Percentiles rank a stretch among this genome's conserved stretches.
Conservation (phyloP, 2,113 vertebrate genomes). For the Solea senegalensis region DNA sequence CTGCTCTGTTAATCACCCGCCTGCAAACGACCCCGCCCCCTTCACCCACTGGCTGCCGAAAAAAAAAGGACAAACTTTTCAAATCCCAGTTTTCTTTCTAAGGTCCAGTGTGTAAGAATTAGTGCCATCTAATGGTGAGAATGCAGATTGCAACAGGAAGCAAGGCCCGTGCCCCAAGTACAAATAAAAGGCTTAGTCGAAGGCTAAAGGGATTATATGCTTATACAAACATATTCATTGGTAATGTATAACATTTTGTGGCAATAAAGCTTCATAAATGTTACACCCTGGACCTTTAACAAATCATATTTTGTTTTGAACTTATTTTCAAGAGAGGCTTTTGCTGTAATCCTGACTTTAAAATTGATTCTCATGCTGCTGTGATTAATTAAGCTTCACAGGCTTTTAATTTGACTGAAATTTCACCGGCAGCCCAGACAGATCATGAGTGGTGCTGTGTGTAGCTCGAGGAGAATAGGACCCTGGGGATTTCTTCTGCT, state of each 20-base stretch:
- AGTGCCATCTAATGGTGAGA: too few species aligned
- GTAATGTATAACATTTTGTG: too few species aligned
- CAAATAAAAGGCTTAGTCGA: too few species aligned
- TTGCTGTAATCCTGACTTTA: background rate
- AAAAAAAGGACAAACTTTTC: conserved; percentile 10
- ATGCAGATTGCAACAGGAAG: too few species aligned
- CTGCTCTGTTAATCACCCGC: conserved; percentile 56
- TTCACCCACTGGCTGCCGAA: conserved; percentile 29
- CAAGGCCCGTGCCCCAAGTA: too few species aligned
- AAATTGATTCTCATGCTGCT: conserved; percentile 5
- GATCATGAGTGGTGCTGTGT: conserved; percentile 37
- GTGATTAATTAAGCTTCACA: conserved; percentile 39
- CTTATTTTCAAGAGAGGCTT: conserved; percentile 12
- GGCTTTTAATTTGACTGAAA: conserved; percentile 35
- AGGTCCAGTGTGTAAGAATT: too few species aligned
- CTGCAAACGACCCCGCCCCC: conserved; percentile 30
- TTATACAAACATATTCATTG: too few species aligned
- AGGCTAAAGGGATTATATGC: too few species aligned
- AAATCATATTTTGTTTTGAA: conserved; percentile 2
- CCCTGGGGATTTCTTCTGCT: conserved; percentile 71
- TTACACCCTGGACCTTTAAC: too few species aligned
- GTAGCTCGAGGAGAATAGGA: conserved; percentile 75
- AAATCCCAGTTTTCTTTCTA: conserved; percentile 17
- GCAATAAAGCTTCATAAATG: too few species aligned
- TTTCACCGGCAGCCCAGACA: conserved; percentile 47